These are phyloP conservation scores for Nysson spinosus DNA, from an alignment of 2,888 invertebrate species.

Conservation along the genomic window DNA sequence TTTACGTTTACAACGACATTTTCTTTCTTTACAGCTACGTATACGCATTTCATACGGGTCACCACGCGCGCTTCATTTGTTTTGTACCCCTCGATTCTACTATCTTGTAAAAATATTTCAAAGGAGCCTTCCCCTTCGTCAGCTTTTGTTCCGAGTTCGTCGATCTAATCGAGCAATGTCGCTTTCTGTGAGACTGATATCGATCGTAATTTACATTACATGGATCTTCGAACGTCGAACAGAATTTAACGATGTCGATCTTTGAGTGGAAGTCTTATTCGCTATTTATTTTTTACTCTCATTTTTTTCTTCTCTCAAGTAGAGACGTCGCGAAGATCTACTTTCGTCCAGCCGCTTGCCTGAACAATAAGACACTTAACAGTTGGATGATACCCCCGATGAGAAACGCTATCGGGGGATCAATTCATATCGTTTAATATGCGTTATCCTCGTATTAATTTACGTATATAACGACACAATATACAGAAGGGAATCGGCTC, in stretches of 20 bases:
- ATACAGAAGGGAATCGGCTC: conserved; percentile 23
- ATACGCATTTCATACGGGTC: conserved; percentile 12
- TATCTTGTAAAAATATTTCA: conserved; percentile 42
- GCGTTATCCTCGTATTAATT: conserved; percentile 11
- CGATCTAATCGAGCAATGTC: conserved; percentile 6
- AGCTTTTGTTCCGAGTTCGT: not conserved
- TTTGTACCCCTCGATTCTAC: conserved; percentile 21
- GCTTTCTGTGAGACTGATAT: not conserved
- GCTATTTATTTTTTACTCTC: not conserved
- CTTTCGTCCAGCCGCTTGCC: conserved; percentile 72
- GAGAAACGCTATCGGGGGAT: conserved; percentile 54
- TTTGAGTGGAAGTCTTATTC: too few relatives aligned
- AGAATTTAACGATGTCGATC: too few relatives aligned
- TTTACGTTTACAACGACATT: conserved; percentile 43
- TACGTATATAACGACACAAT: conserved; percentile 46
- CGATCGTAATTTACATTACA: not conserved
- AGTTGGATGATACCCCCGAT: conserved; percentile 69
- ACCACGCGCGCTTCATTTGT: too few relatives aligned
- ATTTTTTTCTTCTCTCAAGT: conserved; percentile 1
- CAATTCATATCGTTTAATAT: conserved; percentile 40
- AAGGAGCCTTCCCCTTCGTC: conserved; percentile 11
- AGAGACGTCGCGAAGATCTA: conserved; percentile 45
- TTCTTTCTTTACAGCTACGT: conserved; percentile 30
- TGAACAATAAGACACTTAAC: conserved; percentile 77
- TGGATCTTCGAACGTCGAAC: conserved; percentile 2